Percentiles rank a stretch among this genome's conserved stretches.
These are phyloP conservation scores for Characodon lateralis DNA, from an alignment of 2,797 vertebrate genomes.

Conservation along the genomic window DNA sequence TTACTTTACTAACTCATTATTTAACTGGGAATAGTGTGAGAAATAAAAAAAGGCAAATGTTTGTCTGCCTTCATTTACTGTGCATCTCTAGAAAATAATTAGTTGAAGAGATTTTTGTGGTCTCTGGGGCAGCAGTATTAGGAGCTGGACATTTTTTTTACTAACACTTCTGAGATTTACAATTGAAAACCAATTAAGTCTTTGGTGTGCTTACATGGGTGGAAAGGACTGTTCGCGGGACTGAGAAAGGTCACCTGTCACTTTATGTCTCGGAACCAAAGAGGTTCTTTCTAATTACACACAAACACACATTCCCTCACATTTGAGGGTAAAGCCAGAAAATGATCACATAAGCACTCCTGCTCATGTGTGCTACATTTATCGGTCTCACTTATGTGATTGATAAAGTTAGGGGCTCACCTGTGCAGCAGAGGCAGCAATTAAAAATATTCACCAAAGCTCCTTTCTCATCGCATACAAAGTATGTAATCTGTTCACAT, in stretches of 20 bases:
- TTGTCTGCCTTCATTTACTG: slow-evolving; percentile 14
- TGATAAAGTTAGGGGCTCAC: slow-evolving; percentile 39
- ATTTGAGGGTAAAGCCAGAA: slow-evolving; percentile 10
- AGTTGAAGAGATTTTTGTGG: slow-evolving; percentile 36
- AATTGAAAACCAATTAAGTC: slow-evolving; percentile 75
- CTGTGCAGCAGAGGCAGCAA: slow-evolving; percentile 44
- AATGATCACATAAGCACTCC: slow-evolving; percentile 4
- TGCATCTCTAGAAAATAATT: slow-evolving; percentile 49
- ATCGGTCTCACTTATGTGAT: slow-evolving; percentile 47
- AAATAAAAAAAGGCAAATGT: slow-evolving; percentile 15
- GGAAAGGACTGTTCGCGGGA: slow-evolving; percentile 40
- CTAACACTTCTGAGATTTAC: slow-evolving; percentile 66
- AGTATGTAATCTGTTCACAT: slow-evolving; percentile 5
- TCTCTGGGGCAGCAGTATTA: slow-evolving; percentile 62
- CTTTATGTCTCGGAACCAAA: slow-evolving; percentile 30
- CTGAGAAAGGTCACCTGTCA: slow-evolving; percentile 68
- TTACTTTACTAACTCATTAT: slow-evolving; percentile 12
- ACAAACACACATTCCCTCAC: slow-evolving; percentile 1
- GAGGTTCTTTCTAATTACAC: slow-evolving; percentile 31
- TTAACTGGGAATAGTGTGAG: background rate
- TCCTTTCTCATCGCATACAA: slow-evolving; percentile 15
- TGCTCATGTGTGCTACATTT: slow-evolving; percentile 12
- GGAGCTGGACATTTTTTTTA: slow-evolving; percentile 53
- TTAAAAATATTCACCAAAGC: slow-evolving; percentile 44
- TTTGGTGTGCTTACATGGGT: slow-evolving; percentile 40